These are phyloP conservation scores for Lasioglossum pauxillum DNA, from an alignment of 2,888 invertebrate species.

Conservation along the genomic window DNA sequence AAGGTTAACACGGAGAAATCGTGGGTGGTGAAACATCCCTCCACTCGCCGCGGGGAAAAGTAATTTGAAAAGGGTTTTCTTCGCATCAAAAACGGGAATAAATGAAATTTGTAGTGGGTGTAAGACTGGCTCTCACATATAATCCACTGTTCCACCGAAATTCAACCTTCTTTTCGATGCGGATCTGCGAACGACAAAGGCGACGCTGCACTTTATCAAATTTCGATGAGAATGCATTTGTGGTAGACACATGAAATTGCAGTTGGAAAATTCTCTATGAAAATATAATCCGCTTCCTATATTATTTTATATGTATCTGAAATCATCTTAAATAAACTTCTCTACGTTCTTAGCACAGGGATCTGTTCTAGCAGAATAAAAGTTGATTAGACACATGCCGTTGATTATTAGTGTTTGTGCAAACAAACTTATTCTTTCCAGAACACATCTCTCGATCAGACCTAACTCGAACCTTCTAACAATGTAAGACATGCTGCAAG, in stretches of 20 bases:
- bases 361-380: too few species aligned
- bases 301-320: neutral
- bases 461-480: too few species aligned
- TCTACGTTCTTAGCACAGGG: too few species aligned
- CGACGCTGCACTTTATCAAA: neutral
- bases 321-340: neutral
- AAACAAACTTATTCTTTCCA: too few species aligned
- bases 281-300: neutral
- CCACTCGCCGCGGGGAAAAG: neutral
- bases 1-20: slow-evolving; percentile 3
- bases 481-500: too few species aligned
- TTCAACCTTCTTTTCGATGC: neutral
- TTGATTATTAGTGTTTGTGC: too few species aligned
- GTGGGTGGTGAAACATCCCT: neutral
- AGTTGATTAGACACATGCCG: too few species aligned
- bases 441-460: too few species aligned
- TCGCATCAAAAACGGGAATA: neutral
- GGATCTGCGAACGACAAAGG: neutral
- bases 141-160: neutral
- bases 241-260: neutral
- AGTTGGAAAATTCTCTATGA: neutral
- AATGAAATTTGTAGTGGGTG: neutral
- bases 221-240: neutral
- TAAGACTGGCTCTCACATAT: neutral
- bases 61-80: neutral